phyloP scores from a whole-genome alignment of 2,888 invertebrate species.

The Seira sanloemensis region DNA sequence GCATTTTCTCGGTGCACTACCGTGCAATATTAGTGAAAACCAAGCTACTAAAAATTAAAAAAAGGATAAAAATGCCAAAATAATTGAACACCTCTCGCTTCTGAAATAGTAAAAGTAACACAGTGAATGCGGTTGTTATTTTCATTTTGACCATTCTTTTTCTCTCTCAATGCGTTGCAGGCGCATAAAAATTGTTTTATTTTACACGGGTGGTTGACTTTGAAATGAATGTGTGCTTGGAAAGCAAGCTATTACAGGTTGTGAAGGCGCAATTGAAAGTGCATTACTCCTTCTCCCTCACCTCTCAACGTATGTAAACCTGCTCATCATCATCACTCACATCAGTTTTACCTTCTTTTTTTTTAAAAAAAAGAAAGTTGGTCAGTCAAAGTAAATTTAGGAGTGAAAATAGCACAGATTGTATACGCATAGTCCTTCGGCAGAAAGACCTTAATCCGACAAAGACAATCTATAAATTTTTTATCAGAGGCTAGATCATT shows the following conservation, averaged over 20 bases:
- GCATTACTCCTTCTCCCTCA: constrained; percentile 3
- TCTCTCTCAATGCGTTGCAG: constrained; percentile 1
- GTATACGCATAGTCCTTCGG: too few relatives aligned
- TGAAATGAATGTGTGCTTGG: constrained; percentile 50
- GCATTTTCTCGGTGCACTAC: too few relatives aligned
- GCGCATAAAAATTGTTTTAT: constrained; percentile 46
- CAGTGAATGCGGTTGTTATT: constrained; percentile 8
- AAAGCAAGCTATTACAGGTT: constrained; percentile 26
- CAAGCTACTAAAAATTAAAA: constrained; percentile 8
- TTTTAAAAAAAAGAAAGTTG: constrained; percentile 44
- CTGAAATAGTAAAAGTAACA: background rate
- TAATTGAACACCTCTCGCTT: background rate
- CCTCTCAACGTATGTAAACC: constrained; percentile 19
- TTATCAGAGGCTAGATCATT: constrained; percentile 26
- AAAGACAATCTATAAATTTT: constrained; percentile 22
- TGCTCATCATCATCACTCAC: constrained; percentile 18
- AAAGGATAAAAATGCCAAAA: background rate
- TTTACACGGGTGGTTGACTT: constrained; percentile 57
- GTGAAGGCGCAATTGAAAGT: background rate
- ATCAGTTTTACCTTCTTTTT: constrained; percentile 19
- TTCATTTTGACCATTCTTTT: constrained; percentile 2
- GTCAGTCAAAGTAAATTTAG: constrained; percentile 55
- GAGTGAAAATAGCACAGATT: constrained; percentile 44
- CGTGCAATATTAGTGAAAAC: too few relatives aligned
- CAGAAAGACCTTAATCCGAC: background rate